Evolutionary conservation across 2,113 vertebrate genomes (phyloP), one percentile per base, ranked within the genome.

Genomic region (Willisornis vidua): DNA sequence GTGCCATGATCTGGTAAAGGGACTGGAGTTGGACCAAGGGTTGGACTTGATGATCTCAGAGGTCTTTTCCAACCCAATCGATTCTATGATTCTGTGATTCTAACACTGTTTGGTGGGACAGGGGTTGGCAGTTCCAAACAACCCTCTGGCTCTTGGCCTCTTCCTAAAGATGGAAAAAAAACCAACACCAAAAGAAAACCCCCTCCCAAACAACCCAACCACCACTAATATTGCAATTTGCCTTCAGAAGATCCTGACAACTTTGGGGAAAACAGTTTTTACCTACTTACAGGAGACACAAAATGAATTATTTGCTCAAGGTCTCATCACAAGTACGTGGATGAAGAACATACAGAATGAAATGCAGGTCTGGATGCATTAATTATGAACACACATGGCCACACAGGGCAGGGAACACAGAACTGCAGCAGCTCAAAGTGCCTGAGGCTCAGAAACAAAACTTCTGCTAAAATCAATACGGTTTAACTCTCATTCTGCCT

Each of bases 351-450:
- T 10, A 22, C 3, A 35, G 24, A 63, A 71, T 17, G 51, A 45
- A 76, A 48, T 14, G 8, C 9, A 37, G 33, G 15, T 22, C 14
- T 58, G 46, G 22, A 55, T 66, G 4, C n/a, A 41, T 41, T 41
- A 66, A 33, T n/a, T 7, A 39, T 9, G 9, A 48, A 51, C 12
- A 67, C 19, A 67, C 17, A 29, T 1, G 19, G 29, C 17, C 26
- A 55, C 43, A 89, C 0, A 0, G 51, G 9, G 33, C 39, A 43
- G 1, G 1, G 26, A 78, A 63, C 19, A 65, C 1, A 51, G 12
- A 78, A 54, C 26, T 25, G 3, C 26, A 39, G 15, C 1, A 5
- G 10, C 19, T 45, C 22, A 3, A 43, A 70, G 22, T 19, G 31
- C 26, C 49, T 51, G 41, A 48, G 17, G 26, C 41, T 68, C 52